Base-by-base conservation (phyloP, 2,888 invertebrate genomes). In the Leptodirus hochenwartii region DNA sequence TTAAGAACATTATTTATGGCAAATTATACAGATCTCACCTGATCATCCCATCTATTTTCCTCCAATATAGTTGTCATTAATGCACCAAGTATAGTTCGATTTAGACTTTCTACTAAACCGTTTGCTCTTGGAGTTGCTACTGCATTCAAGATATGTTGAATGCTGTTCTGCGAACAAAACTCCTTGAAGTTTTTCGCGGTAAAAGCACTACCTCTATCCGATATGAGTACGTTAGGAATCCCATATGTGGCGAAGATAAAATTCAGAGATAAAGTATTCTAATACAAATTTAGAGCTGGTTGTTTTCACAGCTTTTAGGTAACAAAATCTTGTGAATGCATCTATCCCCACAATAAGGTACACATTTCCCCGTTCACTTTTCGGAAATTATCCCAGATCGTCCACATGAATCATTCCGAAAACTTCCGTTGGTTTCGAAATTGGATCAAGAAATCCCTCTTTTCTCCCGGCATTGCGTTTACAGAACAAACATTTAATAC, bases 351-450 rank as follows among this genome's bases (percentile, higher is more conserved):
- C 46, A n/a, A 56, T 31, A 9, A 54, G 27, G 20, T 53, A 39
- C 3, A 35, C 36, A 31, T 54, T 53, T n/a, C 43, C 43, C 1
- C 30, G 39, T 5, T 33, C 40, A 17, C 26, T 33, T 13, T 8
- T 31, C n/a, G 15, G 6, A 16, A 33, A 57, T 4, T 53, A 54
- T 2, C 54, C 53, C 3, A 56, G 30, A 35, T 57, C 55, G 37
- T 58, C 56, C 1, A 57, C 29, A 33, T 57, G 54, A 9, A 57
- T 16, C 0, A 50, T 53, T 27, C 54, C 45, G 20, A 59, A 51
- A 0, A 54, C 54, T 5, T 43, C 39, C 1, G 41, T 32, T 5
- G 45, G 39, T 32, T 56, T 56, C n/a, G 45, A 43, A 13, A 57
- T 56, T 1, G 53, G 48, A 29, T 54, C 44, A n/a, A 57, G 34